Conservation (phyloP, 2,888 invertebrate species). For the Charanyca ferruginea region DNA sequence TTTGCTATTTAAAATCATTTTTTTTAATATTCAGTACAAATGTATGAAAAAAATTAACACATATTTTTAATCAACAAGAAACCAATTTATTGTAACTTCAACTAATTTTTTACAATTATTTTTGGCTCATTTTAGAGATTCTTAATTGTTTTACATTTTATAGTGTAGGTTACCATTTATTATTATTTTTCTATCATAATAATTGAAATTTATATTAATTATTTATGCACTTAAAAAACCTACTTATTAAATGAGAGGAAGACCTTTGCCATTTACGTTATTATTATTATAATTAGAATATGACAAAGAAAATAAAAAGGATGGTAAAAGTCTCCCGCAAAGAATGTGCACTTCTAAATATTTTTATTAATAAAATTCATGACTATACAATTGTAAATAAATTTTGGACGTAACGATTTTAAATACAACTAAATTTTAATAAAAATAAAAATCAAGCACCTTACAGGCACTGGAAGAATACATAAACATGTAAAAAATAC, state of each 20-base stretch:
- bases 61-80: too few relatives aligned
- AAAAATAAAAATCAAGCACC: slow-evolving; percentile 56
- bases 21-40: too few relatives aligned
- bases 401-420: slow-evolving; percentile 70
- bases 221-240: slow-evolving; percentile 63
- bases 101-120: slow-evolving; percentile 40
- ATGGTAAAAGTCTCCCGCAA: slow-evolving; percentile 61
- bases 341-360: slow-evolving; percentile 63
- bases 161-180: slow-evolving; percentile 54
- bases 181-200: slow-evolving; percentile 55
- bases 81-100: slow-evolving; percentile 49
- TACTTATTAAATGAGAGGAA: slow-evolving; percentile 65
- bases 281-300: slow-evolving; percentile 41
- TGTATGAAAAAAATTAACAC: too few relatives aligned
- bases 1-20: too few relatives aligned
- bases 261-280: slow-evolving; percentile 58
- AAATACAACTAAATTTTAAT: slow-evolving; percentile 47
- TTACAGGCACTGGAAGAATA: slow-evolving; percentile 54
- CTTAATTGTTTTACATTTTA: slow-evolving; percentile 52
- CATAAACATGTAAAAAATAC: slow-evolving; percentile 45
- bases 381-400: slow-evolving; percentile 70
- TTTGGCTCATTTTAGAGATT: slow-evolving; percentile 58
- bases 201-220: slow-evolving; percentile 64
- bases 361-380: slow-evolving; percentile 56
- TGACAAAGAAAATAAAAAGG: slow-evolving; percentile 56